A percentile compares a stretch with the other conserved stretches of the same genome.
Evolutionary conservation across 30 jellyfish, hydroid and myxozoan genomes (phyloP).

Genomic region (Turritopsis dohrnii): DNA sequence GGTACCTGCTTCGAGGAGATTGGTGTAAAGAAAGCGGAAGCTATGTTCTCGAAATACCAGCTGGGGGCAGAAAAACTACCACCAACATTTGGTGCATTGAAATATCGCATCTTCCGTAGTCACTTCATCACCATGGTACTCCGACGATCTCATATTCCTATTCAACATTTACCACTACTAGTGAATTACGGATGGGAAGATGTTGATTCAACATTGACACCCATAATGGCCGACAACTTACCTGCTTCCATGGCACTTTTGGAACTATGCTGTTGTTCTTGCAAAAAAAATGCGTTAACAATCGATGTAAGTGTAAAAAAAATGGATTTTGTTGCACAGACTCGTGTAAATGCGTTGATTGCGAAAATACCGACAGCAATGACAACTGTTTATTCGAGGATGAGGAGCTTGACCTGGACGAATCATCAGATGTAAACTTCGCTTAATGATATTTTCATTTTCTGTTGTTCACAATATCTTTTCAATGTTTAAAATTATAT

Average conservation of each 20-base stretch:
- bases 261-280: conserved; percentile 12
- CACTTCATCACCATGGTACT: background rate
- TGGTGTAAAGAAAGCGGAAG: background rate
- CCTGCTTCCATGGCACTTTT: background rate
- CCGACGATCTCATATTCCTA: conserved; percentile 19
- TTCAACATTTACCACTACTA: background rate
- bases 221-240: conserved; percentile 1
- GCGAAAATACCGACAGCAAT: background rate
- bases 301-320: conserved; percentile 1
- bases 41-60: conserved; percentile 1
- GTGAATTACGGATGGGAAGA: conserved; percentile 14
- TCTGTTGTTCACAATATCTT: background rate
- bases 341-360: background rate
- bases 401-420: conserved; percentile 10
- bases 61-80: conserved; percentile 16
- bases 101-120: too few species aligned
- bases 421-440: background rate
- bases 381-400: background rate
- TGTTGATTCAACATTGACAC: background rate
- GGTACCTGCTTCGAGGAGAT: conserved; percentile 13
- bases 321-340: conserved; percentile 8
- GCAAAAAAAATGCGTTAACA: conserved; percentile 6
- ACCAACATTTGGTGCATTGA: conserved; percentile 11
- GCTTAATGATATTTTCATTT: conserved; percentile 1
- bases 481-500: background rate